Conservation (phyloP, 2,888 invertebrate genomes). For the Lissonota sp. region DNA sequence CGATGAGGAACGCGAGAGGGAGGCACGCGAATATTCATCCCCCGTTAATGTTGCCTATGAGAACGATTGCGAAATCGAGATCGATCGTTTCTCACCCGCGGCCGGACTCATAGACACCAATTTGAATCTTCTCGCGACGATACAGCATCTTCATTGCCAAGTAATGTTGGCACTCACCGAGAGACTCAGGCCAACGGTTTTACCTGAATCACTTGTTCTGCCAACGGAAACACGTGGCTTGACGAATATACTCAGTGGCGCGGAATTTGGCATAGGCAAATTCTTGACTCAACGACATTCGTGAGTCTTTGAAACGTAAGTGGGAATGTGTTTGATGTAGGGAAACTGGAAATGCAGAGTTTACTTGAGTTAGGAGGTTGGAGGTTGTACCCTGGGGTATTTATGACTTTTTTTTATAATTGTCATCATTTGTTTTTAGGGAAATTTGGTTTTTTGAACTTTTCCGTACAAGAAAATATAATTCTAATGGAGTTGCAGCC, state of each 20-base stretch:
- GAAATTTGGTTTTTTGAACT: too few relatives aligned
- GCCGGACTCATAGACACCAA: conserved; percentile 82
- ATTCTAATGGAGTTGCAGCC: too few relatives aligned
- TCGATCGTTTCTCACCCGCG: conserved; percentile 78
- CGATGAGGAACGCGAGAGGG: conserved; percentile 58
- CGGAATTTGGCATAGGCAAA: conserved; percentile 75
- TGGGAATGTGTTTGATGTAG: too few relatives aligned
- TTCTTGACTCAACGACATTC: conserved; percentile 73
- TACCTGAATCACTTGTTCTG: conserved; percentile 75
- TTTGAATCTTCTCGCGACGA: conserved; percentile 81
- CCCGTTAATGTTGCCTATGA: conserved; percentile 41
- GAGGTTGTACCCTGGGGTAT: too few relatives aligned
- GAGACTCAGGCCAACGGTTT: conserved; percentile 78
- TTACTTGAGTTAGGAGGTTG: too few relatives aligned
- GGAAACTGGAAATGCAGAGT: too few relatives aligned
- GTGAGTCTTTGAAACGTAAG: conserved; percentile 67
- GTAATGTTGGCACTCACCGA: conserved; percentile 82
- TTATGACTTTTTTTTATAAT: too few relatives aligned
- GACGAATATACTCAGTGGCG: conserved; percentile 69
- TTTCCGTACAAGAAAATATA: too few relatives aligned
- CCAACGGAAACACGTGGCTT: conserved; percentile 68
- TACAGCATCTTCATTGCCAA: conserved; percentile 82
- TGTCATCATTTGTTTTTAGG: too few relatives aligned
- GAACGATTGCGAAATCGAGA: conserved; percentile 64
- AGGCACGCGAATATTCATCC: conserved; percentile 34